phyloP scores from a whole-genome alignment of 2,888 invertebrate genomes.

The Dynastes maya region DNA sequence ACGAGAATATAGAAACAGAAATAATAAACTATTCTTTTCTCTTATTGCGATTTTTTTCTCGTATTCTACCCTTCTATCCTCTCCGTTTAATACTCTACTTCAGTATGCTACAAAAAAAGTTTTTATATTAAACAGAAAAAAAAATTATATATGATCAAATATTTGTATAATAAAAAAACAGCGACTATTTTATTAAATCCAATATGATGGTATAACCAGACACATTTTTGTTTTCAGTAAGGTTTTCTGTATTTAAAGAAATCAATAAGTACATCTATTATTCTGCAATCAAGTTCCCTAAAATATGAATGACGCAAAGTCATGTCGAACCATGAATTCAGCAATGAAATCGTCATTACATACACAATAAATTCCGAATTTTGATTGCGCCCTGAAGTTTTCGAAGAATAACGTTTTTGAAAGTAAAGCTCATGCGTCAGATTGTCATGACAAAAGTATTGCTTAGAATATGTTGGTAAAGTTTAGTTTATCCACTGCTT shows the following conservation, averaged over 20 bases:
- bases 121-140: constrained; percentile 29
- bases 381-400: constrained; percentile 37
- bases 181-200: not conserved
- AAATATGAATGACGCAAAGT: constrained; percentile 31
- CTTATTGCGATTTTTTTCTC: constrained; percentile 50
- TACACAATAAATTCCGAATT: constrained; percentile 30
- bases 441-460: constrained; percentile 37
- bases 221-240: not conserved
- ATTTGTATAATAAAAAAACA: not conserved
- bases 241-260: not conserved
- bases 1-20: constrained; percentile 53
- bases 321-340: constrained; percentile 9
- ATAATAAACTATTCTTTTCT: constrained; percentile 51
- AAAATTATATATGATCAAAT: not conserved
- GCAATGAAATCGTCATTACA: constrained; percentile 40
- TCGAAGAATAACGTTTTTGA: constrained; percentile 11
- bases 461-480: not conserved
- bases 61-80: constrained; percentile 24
- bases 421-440: constrained; percentile 16
- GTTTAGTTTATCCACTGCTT: too few species aligned
- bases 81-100: constrained; percentile 38
- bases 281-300: constrained; percentile 6
- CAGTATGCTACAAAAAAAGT: constrained; percentile 19
- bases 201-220: not conserved
- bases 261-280: constrained; percentile 20